These are phyloP conservation scores for Trimorus sp. DNA, from an alignment of 2,888 invertebrate species.

Conservation along the genomic window DNA sequence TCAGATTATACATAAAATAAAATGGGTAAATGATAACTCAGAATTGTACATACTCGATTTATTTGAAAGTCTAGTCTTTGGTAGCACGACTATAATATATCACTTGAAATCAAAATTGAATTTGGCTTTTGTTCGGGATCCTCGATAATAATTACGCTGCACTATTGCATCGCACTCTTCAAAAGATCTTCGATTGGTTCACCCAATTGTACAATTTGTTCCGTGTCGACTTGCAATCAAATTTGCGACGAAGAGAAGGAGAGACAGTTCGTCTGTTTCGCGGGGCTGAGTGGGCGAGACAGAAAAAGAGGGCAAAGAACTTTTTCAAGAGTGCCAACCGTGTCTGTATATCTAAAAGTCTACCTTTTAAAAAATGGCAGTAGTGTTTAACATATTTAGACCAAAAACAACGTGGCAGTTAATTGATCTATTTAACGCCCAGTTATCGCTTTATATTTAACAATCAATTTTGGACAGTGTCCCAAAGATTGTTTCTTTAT, in stretches of 20 bases:
- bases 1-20: no score
- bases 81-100: conserved; percentile 42
- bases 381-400: conserved; percentile 77
- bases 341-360: conserved; percentile 69
- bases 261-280: no score
- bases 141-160: conserved; percentile 36
- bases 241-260: no score
- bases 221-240: no score
- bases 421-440: conserved; percentile 72
- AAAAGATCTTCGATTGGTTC: conserved; percentile 2
- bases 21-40: background rate
- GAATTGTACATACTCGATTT: conserved; percentile 36
- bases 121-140: conserved; percentile 44
- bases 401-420: conserved; percentile 78
- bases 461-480: conserved; percentile 2
- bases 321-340: conserved; percentile 22
- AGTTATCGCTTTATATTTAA: conserved; percentile 59
- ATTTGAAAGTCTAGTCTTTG: conserved; percentile 43
- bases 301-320: conserved; percentile 6
- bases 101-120: conserved; percentile 34
- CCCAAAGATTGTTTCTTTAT: background rate
- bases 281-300: no score
- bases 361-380: conserved; percentile 78
- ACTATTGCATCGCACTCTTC: conserved; percentile 27
- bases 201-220: background rate